These are phyloP conservation scores for Nemapogon koenigi DNA, from an alignment of 2,888 invertebrate species.

Conservation along the genomic window DNA sequence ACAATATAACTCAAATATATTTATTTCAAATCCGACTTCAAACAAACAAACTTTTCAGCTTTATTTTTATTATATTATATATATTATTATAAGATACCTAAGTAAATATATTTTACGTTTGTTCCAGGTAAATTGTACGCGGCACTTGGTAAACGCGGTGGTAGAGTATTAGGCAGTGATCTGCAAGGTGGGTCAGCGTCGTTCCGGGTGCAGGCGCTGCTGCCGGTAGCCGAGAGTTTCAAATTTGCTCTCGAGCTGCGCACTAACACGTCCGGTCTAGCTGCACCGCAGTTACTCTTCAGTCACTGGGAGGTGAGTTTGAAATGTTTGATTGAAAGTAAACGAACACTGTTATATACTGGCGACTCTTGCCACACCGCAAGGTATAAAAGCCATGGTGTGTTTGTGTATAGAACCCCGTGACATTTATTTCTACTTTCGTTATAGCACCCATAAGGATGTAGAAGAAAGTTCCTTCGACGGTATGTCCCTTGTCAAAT, in stretches of 20 bases:
- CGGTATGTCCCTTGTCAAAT: too few relatives aligned
- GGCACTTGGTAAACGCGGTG: slow-evolving; percentile 85
- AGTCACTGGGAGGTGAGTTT: slow-evolving; percentile 94
- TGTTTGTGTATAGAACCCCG: too few relatives aligned
- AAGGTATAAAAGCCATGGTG: too few relatives aligned
- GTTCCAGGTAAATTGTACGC: slow-evolving; percentile 86
- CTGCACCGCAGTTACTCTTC: slow-evolving; percentile 93
- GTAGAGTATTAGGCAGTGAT: slow-evolving; percentile 88
- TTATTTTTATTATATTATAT: background rate
- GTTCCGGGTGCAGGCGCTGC: slow-evolving; percentile 85
- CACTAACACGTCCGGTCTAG: slow-evolving; percentile 94
- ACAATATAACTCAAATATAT: too few relatives aligned
- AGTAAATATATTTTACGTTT: slow-evolving; percentile 8
- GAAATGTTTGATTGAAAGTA: too few relatives aligned
- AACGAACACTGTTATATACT: too few relatives aligned
- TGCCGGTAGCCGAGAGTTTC: slow-evolving; percentile 98
- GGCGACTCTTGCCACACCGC: too few relatives aligned
- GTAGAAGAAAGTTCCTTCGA: too few relatives aligned
- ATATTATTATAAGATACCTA: background rate
- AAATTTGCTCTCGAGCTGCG: slow-evolving; percentile 93
- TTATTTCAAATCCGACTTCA: too few relatives aligned
- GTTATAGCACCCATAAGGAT: too few relatives aligned
- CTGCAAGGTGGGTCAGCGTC: slow-evolving; percentile 89
- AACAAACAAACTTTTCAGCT: too few relatives aligned
- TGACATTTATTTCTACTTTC: too few relatives aligned